Evolutionary conservation across 2,888 invertebrate genomes (phyloP), one percentile per base, ranked within the genome.

Genomic region (Hetaerina titia): DNA sequence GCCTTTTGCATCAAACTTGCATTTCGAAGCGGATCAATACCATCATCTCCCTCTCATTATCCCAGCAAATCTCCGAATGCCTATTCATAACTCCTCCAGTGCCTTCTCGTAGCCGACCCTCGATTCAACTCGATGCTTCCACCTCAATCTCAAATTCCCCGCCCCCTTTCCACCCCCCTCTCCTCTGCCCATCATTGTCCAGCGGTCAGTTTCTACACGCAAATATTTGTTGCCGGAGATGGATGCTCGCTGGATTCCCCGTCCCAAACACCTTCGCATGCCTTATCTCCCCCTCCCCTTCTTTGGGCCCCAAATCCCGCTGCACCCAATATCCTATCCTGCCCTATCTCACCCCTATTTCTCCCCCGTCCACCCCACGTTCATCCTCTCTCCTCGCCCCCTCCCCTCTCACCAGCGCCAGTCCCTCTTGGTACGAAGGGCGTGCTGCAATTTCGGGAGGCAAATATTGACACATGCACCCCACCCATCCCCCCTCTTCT

Each of bases 181-280:
- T 13, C 90, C 69, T n/a, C 31, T 31, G 4, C 81, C 13, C 81
- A 64, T 69, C 74, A 92, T 92, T 92, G 92, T 92, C 92, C 92
- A 74, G 92, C 69, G 92, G 69, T 92, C 92, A 92, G 92, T 92
- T 92, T 92, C 92, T 69, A 92, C 92, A 92, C 64, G 92, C 92
- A 92, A 92, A 92, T 92, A 92, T 92, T 92, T 92, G 92, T 92
- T 92, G 69, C 92, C 92, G 92, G 92, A 92, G 92, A 92, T 92
- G 74, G 92, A 92, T 92, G 92, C 92, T 56, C 92, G 13, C 31
- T 60, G 56, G 92, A 92, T 63, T 57, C 60, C 6, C 90, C 90
- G 9, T 45, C 69, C 7, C 25, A n/a, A 17, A 4, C 7, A 88
- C 9, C 81, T 15, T 31, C 81, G n/a, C 81, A 5, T 13, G 9